phyloP scores from a whole-genome alignment of 2,888 invertebrate genomes.

The Malthinus seriepunctatus region DNA sequence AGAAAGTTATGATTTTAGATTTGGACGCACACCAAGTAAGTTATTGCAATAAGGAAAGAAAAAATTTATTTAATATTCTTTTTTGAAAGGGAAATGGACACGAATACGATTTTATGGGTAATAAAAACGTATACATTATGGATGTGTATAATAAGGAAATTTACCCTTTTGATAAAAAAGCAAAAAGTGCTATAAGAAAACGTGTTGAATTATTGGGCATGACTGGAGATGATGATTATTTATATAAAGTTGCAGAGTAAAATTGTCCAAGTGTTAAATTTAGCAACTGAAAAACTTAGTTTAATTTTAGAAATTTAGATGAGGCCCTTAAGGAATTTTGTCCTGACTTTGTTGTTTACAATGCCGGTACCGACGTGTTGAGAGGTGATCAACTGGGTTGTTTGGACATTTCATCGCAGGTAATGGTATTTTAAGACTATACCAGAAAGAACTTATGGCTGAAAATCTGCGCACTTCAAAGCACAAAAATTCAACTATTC shows the following conservation, averaged over 20 bases:
- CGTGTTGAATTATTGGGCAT: slow-evolving; percentile 67
- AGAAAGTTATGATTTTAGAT: slow-evolving; percentile 84
- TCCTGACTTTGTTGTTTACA: slow-evolving; percentile 85
- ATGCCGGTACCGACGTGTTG: slow-evolving; percentile 89
- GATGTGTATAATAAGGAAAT: slow-evolving; percentile 84
- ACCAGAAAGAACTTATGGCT: no score
- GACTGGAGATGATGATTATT: slow-evolving; percentile 72
- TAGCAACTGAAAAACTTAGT: background rate
- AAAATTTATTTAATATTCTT: background rate
- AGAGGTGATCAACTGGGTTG: slow-evolving; percentile 77
- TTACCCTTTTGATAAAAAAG: slow-evolving; percentile 76
- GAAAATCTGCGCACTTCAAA: no score
- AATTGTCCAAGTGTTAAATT: slow-evolving; percentile 20
- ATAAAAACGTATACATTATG: slow-evolving; percentile 78
- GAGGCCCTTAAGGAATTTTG: slow-evolving; percentile 70
- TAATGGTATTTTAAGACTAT: no score
- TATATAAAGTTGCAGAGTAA: slow-evolving; percentile 67
- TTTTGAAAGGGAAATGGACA: slow-evolving; percentile 80
- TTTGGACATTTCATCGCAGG: slow-evolving; percentile 70
- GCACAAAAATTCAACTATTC: no score
- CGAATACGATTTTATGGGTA: slow-evolving; percentile 75
- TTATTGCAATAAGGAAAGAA: background rate
- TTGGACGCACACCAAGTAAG: slow-evolving; percentile 87
- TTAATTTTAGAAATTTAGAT: slow-evolving; percentile 64
- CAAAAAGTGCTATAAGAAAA: slow-evolving; percentile 72